Conservation (phyloP, 2,113 vertebrate species). For the Eira barbara region DNA sequence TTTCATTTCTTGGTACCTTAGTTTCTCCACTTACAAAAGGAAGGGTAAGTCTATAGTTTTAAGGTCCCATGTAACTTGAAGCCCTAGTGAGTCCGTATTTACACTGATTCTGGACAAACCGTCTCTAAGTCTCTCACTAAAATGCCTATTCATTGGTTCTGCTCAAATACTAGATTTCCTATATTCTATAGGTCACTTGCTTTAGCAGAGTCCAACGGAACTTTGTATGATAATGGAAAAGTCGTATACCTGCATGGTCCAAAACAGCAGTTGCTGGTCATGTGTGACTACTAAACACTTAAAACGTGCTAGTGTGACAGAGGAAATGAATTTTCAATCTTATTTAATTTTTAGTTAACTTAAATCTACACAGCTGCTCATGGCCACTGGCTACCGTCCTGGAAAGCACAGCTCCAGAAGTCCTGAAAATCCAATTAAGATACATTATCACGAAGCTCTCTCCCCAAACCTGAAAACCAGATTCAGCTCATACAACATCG, state of each 20-base stretch:
- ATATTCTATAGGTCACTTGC: neutral
- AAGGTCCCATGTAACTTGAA: neutral
- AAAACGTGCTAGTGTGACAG: neutral
- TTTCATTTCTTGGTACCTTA: neutral
- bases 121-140: neutral
- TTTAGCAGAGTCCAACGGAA: neutral
- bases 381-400: neutral
- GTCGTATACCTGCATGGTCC: neutral
- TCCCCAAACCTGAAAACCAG: neutral
- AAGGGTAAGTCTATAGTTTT: neutral
- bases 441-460: neutral
- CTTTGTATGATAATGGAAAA: neutral
- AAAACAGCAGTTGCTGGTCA: neutral
- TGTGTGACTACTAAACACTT: neutral
- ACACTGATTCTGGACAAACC: neutral
- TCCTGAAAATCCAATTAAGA: neutral
- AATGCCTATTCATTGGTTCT: neutral
- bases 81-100: neutral
- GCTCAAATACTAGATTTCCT: neutral
- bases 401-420: neutral
- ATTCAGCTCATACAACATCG: neutral
- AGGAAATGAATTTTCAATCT: neutral
- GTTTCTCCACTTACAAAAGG: constrained; percentile 15
- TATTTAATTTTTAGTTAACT: neutral
- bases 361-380: neutral